phyloP scores from a whole-genome alignment of 1,140 invertebrate genomes.

The Dendrolimus kikuchii region DNA sequence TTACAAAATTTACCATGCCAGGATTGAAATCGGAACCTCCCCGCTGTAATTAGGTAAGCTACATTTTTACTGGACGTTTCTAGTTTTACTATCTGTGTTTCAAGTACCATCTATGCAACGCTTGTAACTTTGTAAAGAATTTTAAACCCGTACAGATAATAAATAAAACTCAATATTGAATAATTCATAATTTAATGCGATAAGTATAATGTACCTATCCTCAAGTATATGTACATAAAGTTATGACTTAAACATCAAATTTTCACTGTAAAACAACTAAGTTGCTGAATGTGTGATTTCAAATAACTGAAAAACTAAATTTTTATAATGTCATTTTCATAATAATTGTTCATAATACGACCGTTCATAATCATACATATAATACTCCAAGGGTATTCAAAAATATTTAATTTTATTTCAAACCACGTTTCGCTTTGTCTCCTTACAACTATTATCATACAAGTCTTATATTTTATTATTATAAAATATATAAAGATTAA shows the following conservation, averaged over 20 bases:
- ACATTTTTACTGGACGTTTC: no score
- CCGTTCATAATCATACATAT: slow-evolving; percentile 23
- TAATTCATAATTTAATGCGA: slow-evolving; percentile 67
- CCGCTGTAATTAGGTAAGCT: no score
- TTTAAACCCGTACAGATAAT: slow-evolving; percentile 2
- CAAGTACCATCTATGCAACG: no score
- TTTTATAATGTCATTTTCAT: slow-evolving; percentile 3
- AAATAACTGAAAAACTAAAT: slow-evolving; percentile 6
- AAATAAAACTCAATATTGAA: slow-evolving; percentile 41
- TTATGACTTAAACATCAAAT: slow-evolving; percentile 45
- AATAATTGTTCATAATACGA: slow-evolving; percentile 12
- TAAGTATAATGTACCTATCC: slow-evolving; percentile 56
- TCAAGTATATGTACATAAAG: slow-evolving; percentile 45
- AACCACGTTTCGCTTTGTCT: slow-evolving; percentile 41
- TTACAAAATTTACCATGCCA: no score
- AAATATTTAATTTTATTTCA: slow-evolving; percentile 44
- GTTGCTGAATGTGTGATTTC: slow-evolving; percentile 34
- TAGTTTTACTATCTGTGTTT: no score
- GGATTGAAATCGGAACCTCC: no score
- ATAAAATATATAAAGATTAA: slow-evolving; percentile 63
- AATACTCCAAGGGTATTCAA: slow-evolving; percentile 67
- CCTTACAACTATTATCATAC: slow-evolving; percentile 56
- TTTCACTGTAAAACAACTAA: slow-evolving; percentile 57
- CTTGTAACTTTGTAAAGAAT: no score
- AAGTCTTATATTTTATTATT: slow-evolving; percentile 55